phyloP scores from a whole-genome alignment of 2,797 vertebrate species.

The Amniataba percoides region DNA sequence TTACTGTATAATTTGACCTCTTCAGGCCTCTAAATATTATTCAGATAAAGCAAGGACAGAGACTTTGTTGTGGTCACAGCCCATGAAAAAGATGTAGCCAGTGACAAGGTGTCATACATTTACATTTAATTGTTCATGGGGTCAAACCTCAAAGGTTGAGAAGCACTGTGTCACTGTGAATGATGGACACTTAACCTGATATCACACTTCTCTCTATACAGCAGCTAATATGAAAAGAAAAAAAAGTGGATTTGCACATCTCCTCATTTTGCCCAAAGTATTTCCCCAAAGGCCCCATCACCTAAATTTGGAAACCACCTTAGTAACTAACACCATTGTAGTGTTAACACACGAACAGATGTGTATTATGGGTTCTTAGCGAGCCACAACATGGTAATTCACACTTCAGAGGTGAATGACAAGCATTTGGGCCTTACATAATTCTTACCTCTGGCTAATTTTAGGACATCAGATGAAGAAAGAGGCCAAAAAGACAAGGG shows the following conservation, averaged over 20 bases:
- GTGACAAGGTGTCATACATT: background rate
- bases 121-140: background rate
- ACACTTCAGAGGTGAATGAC: constrained; percentile 60
- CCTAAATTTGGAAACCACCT: constrained; percentile 45
- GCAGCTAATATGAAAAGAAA: background rate
- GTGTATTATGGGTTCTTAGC: constrained; percentile 47
- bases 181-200: background rate
- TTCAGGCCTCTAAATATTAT: background rate
- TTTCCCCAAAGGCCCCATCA: constrained; percentile 16
- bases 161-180: background rate
- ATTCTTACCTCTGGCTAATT: constrained; percentile 54
- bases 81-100: background rate
- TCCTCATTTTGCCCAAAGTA: background rate
- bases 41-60: background rate
- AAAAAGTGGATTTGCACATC: background rate
- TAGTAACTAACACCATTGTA: constrained; percentile 50
- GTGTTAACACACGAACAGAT: constrained; percentile 51
- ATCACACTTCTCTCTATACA: background rate
- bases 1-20: background rate
- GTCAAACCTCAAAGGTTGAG: background rate
- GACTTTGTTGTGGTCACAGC: background rate
- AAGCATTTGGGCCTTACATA: constrained; percentile 48
- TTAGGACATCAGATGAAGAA: constrained; percentile 27
- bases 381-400: constrained; percentile 48
- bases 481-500: constrained; percentile 27